These are phyloP conservation scores for Clavelina lepadiformis DNA, from an alignment of 23 tunicate species.

Conservation along the genomic window DNA sequence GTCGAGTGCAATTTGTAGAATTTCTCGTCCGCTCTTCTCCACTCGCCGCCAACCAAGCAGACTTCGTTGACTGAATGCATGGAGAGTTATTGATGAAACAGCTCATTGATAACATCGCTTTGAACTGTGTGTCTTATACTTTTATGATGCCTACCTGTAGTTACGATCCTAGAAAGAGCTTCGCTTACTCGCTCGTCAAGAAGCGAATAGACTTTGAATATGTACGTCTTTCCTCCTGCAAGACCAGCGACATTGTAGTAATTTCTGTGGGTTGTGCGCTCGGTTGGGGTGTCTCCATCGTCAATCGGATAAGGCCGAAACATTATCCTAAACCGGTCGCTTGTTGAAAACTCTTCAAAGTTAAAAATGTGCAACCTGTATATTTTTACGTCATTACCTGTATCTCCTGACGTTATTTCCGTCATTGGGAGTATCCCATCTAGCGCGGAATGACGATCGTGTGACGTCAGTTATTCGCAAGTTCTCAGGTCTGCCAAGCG, in stretches of 20 bases:
- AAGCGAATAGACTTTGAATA: conserved; percentile 25
- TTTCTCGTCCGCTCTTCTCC: conserved; percentile 43
- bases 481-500: conserved; percentile 14
- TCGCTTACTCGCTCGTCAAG: conserved; percentile 19
- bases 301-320: conserved; percentile 12
- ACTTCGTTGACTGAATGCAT: conserved; percentile 65
- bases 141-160: conserved; percentile 39
- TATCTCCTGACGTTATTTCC: background rate
- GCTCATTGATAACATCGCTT: too few relatives aligned
- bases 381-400: too few relatives aligned
- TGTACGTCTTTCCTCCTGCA: conserved; percentile 25
- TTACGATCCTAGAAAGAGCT: conserved; percentile 11
- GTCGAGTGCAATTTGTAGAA: conserved; percentile 39
- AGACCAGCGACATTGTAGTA: conserved; percentile 13
- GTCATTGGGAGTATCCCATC: conserved; percentile 20
- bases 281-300: background rate
- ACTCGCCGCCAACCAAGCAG: conserved; percentile 32
- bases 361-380: too few relatives aligned
- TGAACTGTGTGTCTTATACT: too few relatives aligned
- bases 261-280: background rate
- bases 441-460: conserved; percentile 35
- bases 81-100: too few relatives aligned
- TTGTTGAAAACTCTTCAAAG: too few relatives aligned
- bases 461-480: conserved; percentile 20
- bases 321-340: too few relatives aligned